phyloP scores from a whole-genome alignment of 2,113 vertebrate genomes.

The Nibea albiflora region DNA sequence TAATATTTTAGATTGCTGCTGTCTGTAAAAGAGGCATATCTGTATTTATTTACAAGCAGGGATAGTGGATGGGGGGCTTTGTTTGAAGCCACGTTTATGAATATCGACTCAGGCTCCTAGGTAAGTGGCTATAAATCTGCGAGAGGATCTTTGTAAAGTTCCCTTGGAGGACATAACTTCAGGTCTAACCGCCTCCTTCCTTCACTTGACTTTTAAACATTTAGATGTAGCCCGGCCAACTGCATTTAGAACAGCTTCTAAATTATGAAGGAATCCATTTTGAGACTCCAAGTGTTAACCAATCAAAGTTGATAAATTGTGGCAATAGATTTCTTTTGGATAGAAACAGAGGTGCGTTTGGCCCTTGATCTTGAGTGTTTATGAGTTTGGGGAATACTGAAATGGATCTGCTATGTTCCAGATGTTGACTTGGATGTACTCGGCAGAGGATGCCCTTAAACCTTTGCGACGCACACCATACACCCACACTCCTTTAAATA shows the following conservation, averaged over 20 bases:
- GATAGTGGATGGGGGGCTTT: slow-evolving; percentile 78
- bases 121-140: slow-evolving; percentile 86
- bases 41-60: slow-evolving; percentile 86
- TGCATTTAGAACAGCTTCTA: slow-evolving; percentile 74
- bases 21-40: slow-evolving; percentile 87
- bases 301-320: slow-evolving; percentile 72
- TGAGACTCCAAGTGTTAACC: slow-evolving; percentile 69
- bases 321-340: slow-evolving; percentile 59
- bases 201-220: slow-evolving; percentile 84
- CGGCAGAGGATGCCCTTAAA: slow-evolving; percentile 29
- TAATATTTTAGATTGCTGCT: slow-evolving; percentile 87
- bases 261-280: slow-evolving; percentile 72
- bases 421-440: slow-evolving; percentile 50
- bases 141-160: slow-evolving; percentile 80
- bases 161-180: slow-evolving; percentile 84
- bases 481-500: slow-evolving; percentile 34
- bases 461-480: slow-evolving; percentile 10
- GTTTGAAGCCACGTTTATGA: slow-evolving; percentile 87
- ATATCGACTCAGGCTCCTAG: slow-evolving; percentile 82
- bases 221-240: slow-evolving; percentile 73
- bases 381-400: slow-evolving; percentile 59
- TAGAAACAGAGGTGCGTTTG: slow-evolving; percentile 53
- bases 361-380: slow-evolving; percentile 66
- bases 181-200: slow-evolving; percentile 77
- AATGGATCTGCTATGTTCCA: slow-evolving; percentile 61